Conservation (phyloP, 2,797 vertebrate genomes). For the Anableps anableps region DNA sequence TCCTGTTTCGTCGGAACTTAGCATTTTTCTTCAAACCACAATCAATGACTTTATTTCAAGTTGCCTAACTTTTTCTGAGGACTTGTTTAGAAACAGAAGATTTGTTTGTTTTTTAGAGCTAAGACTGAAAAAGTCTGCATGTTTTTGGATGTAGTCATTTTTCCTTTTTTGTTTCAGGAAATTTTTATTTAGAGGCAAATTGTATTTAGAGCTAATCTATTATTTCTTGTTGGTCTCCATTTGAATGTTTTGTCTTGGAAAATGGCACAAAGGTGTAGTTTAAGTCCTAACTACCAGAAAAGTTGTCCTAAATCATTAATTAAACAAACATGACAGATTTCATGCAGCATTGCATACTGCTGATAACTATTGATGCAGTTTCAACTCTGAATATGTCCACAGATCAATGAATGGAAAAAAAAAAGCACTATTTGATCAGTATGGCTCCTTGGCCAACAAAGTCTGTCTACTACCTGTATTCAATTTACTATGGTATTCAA, state of each 20-base stretch:
- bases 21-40: constrained; percentile 53
- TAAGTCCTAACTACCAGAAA: background rate
- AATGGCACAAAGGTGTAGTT: background rate
- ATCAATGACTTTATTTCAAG: constrained; percentile 36
- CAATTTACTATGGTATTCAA: background rate
- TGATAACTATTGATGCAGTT: background rate
- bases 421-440: background rate
- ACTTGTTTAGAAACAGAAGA: constrained; percentile 29
- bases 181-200: background rate
- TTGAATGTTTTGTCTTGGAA: background rate
- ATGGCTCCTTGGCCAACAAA: background rate
- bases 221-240: background rate
- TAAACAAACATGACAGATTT: background rate
- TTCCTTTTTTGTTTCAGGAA: background rate
- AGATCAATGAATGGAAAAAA: background rate
- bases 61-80: constrained; percentile 40
- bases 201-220: background rate
- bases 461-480: background rate
- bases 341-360: background rate
- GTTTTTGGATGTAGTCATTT: background rate
- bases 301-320: too few species aligned
- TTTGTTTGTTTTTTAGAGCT: constrained; percentile 23
- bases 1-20: constrained; percentile 39
- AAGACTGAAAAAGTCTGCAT: constrained; percentile 2
- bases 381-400: background rate